phyloP scores from a whole-genome alignment of 2,797 vertebrate species.

The Loriculus beryllinus region DNA sequence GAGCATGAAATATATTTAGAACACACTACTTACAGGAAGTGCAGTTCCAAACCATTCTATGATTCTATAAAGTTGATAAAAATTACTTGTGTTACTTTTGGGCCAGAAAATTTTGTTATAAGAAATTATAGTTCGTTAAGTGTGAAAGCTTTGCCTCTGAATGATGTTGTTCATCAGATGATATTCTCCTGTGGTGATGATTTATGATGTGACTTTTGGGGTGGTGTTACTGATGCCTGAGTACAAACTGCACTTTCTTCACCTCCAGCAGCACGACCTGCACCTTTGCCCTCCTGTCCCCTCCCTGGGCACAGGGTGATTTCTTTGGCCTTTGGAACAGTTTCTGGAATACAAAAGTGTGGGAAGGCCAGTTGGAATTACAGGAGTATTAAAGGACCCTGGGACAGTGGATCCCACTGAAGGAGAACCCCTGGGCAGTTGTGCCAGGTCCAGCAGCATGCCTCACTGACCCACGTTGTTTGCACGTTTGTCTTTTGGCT shows the following conservation, averaged over 20 bases:
- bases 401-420: not conserved
- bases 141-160: not conserved
- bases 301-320: not conserved
- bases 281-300: not conserved
- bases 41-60: too few relatives aligned
- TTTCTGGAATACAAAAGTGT: not conserved
- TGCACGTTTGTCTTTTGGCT: not conserved
- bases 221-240: not conserved
- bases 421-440: not conserved
- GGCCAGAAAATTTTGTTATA: not conserved
- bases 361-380: not conserved
- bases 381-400: not conserved
- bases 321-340: not conserved
- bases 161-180: too few relatives aligned
- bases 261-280: not conserved
- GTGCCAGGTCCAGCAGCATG: not conserved
- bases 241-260: not conserved
- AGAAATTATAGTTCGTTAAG: not conserved
- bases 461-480: not conserved
- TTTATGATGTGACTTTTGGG: not conserved
- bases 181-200: not conserved
- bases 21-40: not conserved
- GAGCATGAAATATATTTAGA: not conserved
- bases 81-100: too few relatives aligned
- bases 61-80: too few relatives aligned